Evolutionary conservation across 2,113 vertebrate species (phyloP), one percentile per base, ranked within the genome.

Genomic region (Cyphomyrus plagiostoma): DNA sequence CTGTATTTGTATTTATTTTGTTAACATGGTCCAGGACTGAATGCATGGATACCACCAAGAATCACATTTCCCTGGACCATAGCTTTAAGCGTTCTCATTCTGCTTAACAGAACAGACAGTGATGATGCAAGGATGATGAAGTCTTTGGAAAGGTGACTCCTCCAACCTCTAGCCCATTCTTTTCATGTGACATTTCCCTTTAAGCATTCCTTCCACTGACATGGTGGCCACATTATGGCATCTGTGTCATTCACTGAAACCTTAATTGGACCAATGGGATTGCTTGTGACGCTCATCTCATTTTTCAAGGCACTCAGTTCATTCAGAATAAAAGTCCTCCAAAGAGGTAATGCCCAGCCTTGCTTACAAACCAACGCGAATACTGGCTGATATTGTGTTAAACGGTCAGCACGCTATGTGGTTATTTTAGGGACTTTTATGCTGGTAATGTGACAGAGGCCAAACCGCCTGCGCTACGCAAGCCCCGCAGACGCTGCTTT

Each of bases 241-340:
- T 83, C 80, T 23, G 21, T 48, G 82, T 48, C 82, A 45, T 48
- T 42, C 17, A 48, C 39, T 84, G 82, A 42, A 48, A 21, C 23
- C 82, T 84, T 84, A 84, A 84, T 84, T 84, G 39, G 45, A 84
- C 82, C 82, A 84, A 84, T 84, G 42, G 82, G 80, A 48, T 48
- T 46, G 45, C 17, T 10, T n/a, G 80, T 46, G 8, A 83, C 45
- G 6, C 39, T 17, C 80, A 83, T 74, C 19, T 83, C 17, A 83
- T 83, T 48, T 83, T 83, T 45, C 23, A 83, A 84, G 45, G 82
- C 82, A 84, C 45, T 23, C 19, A 48, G 39, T 23, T 48, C 15
- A 84, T 84, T 84, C 45, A 84, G 21, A n/a, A 84, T 46, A 13
- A 45, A 46, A 48, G 42, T 45, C 45, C 45, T 11, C 45, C 82